Evolutionary conservation across 2,113 vertebrate genomes (phyloP).

Genomic region (Rhodinocichla rosea): DNA sequence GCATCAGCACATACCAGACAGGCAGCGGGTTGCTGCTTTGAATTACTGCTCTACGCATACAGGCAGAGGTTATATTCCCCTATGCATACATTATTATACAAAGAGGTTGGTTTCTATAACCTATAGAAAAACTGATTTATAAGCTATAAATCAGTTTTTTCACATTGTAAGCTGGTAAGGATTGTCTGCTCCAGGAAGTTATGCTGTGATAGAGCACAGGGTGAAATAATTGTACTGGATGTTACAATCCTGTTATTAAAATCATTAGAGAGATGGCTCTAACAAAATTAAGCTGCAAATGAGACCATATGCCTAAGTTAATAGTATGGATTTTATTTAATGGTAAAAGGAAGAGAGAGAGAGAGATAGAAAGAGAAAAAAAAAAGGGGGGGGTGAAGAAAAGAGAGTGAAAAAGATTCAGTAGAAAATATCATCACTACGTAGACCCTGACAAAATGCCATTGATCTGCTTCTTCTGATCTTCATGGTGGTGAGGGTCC

Average conservation of each 20-base stretch:
- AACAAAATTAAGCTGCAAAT: not conserved
- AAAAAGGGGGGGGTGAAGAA: fast-evolving
- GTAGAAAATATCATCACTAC: fast-evolving
- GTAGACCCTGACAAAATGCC: fast-evolving
- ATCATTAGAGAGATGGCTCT: fast-evolving
- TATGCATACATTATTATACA: not conserved
- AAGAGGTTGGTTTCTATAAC: not conserved
- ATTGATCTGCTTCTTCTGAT: too few relatives aligned
- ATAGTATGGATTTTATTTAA: not conserved
- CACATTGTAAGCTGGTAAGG: not conserved
- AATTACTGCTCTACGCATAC: not conserved
- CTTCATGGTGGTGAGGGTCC: fast-evolving
- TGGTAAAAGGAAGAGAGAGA: not conserved
- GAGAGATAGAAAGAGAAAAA: fast-evolving
- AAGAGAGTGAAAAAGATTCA: not conserved
- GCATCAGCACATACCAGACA: not conserved
- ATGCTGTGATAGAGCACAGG: fast-evolving
- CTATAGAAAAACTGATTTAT: too few relatives aligned
- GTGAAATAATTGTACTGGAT: not conserved
- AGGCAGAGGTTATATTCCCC: not conserved
- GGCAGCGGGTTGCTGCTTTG: not conserved
- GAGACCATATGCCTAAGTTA: not conserved
- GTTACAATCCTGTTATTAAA: fast-evolving
- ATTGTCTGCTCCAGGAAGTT: not conserved
- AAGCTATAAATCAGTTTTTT: not conserved